Evolutionary conservation across 2,888 invertebrate genomes (phyloP), one percentile per base, ranked within the genome.

Genomic region (Endotricha flammealis): DNA sequence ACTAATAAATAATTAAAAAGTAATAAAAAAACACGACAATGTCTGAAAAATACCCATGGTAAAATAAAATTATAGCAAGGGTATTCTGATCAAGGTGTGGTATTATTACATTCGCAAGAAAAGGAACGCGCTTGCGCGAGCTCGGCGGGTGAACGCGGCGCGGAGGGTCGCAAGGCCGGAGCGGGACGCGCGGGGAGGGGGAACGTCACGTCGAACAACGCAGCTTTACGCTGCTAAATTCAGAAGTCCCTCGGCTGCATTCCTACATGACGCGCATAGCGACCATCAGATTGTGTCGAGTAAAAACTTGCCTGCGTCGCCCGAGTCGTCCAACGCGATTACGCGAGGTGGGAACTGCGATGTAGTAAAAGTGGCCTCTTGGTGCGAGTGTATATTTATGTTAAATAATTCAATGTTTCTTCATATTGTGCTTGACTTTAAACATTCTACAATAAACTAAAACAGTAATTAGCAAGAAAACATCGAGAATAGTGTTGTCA

Each of bases 201-300:
- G 66, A 67, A 81, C 78, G 79, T 83, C 81, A 83, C 72, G 75
- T 77, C 80, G 82, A 82, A 83, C 80, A 80, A 81, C 82, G 77
- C 75, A 77, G 67, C 57, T 60, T 59, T 64, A 83, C 53, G 42
- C 79, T 58, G 50, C 75, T 49, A 71, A 77, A 65, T 80, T 64
- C 44, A 70, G 57, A 58, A 72, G 70, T 37, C 44, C 45, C 39
- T 46, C 35, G 27, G 34, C 31, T 34, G 32, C 43, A 50, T 51
- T 35, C 32, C 33, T 16, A 32, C 27, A 33, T 33, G 42, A 42
- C 46, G 39, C 41, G 25, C 38, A 42, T 34, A 46, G 42, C 43
- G 40, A 36, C 46, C 43, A 53, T 58, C 44, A 16, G 31, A 66
- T 54, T 66, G 36, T 33, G 51, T 46, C 61, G 76, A 46, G 31